phyloP scores from a whole-genome alignment of 35 echinoderm and acorn worm genomes.

The Chiridota heheva region DNA sequence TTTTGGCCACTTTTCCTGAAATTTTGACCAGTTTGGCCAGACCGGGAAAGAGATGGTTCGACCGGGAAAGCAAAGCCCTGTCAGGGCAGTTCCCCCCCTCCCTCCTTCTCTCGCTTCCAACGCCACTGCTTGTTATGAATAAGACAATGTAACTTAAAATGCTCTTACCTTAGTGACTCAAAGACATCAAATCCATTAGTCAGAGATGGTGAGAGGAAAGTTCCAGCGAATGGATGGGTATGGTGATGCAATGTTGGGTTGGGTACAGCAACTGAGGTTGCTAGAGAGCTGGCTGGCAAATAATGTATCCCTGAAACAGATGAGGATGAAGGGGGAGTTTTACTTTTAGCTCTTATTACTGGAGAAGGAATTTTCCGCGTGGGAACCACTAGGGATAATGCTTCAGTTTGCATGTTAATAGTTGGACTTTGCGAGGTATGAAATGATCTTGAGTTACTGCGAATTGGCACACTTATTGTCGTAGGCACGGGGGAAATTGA shows the following conservation, averaged over 20 bases:
- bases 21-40: too few species aligned
- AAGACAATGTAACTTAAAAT: too few species aligned
- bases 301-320: background rate
- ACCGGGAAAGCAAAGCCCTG: too few species aligned
- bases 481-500: too few species aligned
- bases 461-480: too few species aligned
- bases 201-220: slow-evolving; percentile 7
- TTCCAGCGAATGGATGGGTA: slow-evolving; percentile 72
- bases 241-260: slow-evolving; percentile 97
- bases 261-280: slow-evolving; percentile 94
- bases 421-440: background rate
- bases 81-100: too few species aligned
- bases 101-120: too few species aligned
- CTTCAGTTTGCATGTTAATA: slow-evolving; percentile 83
- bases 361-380: slow-evolving; percentile 49
- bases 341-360: slow-evolving; percentile 18
- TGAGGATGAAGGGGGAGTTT: slow-evolving; percentile 52
- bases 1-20: too few species aligned
- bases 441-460: background rate
- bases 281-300: slow-evolving; percentile 28
- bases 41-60: too few species aligned
- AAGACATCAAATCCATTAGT: slow-evolving; percentile 55
- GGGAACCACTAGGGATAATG: slow-evolving; percentile 85
- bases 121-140: too few species aligned
- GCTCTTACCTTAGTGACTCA: too few species aligned